phyloP scores from a whole-genome alignment of 2,888 invertebrate species.

The Diaphora mendica region DNA sequence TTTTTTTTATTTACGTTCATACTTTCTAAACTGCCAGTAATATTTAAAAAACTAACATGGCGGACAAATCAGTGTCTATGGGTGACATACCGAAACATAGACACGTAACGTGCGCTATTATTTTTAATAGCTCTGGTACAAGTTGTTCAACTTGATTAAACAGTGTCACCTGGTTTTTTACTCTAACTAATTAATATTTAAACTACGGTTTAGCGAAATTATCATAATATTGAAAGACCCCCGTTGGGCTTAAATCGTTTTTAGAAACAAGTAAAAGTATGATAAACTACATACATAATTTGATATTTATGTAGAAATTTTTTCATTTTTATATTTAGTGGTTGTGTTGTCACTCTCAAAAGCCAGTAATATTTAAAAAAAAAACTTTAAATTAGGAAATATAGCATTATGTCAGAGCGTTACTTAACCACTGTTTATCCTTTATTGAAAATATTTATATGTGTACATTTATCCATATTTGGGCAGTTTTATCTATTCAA shows the following conservation, averaged over 20 bases:
- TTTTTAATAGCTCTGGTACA: constrained; percentile 23
- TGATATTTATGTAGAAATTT: neutral
- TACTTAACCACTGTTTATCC: neutral
- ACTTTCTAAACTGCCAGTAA: constrained; percentile 39
- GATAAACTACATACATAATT: neutral
- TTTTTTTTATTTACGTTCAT: constrained; percentile 13
- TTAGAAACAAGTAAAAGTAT: constrained; percentile 2
- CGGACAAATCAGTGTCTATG: constrained; percentile 22
- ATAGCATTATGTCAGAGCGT: neutral
- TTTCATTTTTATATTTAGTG: neutral
- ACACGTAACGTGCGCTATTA: constrained; percentile 14
- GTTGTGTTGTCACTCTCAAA: neutral
- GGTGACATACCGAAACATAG: constrained; percentile 17
- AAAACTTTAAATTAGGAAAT: neutral
- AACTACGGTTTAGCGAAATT: constrained; percentile 38
- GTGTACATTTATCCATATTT: no score
- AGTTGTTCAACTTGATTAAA: constrained; percentile 23
- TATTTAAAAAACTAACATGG: constrained; percentile 7
- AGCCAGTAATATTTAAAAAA: neutral
- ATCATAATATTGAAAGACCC: constrained; percentile 25
- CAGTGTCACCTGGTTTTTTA: constrained; percentile 40
- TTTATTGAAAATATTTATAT: no score
- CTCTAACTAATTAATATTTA: constrained; percentile 52
- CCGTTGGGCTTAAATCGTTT: constrained; percentile 34
- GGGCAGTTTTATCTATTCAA: no score